These are phyloP conservation scores for Pristionchus exspectatus DNA, from an alignment of 2,888 invertebrate genomes.

Conservation along the genomic window DNA sequence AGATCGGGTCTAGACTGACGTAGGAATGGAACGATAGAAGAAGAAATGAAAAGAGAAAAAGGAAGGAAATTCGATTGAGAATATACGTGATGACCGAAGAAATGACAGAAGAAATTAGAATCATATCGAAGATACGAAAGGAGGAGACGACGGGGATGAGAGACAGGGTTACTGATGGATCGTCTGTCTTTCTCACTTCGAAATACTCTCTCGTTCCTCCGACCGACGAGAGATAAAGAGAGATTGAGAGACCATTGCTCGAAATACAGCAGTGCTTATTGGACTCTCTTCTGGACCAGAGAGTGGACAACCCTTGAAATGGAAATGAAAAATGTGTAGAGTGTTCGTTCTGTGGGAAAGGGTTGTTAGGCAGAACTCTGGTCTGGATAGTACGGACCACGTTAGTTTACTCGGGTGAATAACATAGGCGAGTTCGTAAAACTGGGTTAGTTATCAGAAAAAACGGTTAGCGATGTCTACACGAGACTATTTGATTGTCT, in stretches of 20 bases:
- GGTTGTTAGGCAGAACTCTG: not conserved
- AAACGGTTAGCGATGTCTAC: not conserved
- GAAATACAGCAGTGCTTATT: too few species aligned
- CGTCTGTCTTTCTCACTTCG: too few species aligned
- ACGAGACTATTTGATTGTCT: too few species aligned
- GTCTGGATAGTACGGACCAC: not conserved
- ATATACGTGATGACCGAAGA: constrained; percentile 7
- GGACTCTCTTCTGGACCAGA: too few species aligned
- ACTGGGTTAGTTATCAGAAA: not conserved
- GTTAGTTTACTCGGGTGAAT: not conserved
- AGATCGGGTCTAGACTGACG: not conserved
- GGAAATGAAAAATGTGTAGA: not conserved
- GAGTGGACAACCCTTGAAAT: not conserved
- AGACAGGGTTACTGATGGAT: too few species aligned
- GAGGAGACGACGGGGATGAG: not conserved
- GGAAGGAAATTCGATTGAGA: constrained; percentile 13
- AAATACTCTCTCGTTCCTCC: not conserved
- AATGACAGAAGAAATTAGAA: constrained; percentile 25
- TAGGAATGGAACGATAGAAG: not conserved
- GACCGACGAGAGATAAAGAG: too few species aligned
- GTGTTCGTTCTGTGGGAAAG: not conserved
- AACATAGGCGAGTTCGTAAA: not conserved
- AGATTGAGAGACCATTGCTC: too few species aligned
- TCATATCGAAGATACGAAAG: not conserved
- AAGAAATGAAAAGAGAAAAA: not conserved